phyloP scores from a whole-genome alignment of 1,140 invertebrate species.

The Psix sp. region DNA sequence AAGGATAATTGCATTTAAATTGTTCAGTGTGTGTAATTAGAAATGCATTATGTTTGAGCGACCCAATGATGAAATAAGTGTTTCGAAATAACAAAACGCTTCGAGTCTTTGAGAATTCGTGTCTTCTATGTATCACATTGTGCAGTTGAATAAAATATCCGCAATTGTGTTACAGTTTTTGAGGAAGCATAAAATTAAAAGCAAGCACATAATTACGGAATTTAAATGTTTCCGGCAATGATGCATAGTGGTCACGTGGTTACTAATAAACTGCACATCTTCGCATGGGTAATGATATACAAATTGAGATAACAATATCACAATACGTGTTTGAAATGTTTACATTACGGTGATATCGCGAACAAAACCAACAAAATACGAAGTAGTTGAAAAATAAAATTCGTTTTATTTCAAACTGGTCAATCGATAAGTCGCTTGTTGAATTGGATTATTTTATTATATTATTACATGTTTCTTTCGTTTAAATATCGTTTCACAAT shows the following conservation, averaged over 20 bases:
- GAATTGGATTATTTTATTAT: slow-evolving; percentile 38
- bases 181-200: slow-evolving; percentile 25
- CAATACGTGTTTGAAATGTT: slow-evolving; percentile 10
- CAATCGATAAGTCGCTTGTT: neutral
- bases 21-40: too few relatives aligned
- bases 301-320: slow-evolving; percentile 29
- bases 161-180: slow-evolving; percentile 36
- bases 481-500: slow-evolving; percentile 43
- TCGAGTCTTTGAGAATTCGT: neutral
- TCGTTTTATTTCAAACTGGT: neutral
- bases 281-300: slow-evolving; percentile 32
- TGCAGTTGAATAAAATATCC: slow-evolving; percentile 15
- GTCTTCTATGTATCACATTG: neutral
- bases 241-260: slow-evolving; percentile 32
- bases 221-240: slow-evolving; percentile 34
- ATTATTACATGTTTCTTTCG: slow-evolving; percentile 37
- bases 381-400: neutral
- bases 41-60: too few relatives aligned
- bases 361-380: neutral
- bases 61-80: too few relatives aligned
- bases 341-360: neutral
- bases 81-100: too few relatives aligned
- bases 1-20: too few relatives aligned
- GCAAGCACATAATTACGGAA: slow-evolving; percentile 28
- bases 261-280: slow-evolving; percentile 29